phyloP scores from a whole-genome alignment of 2,113 vertebrate species.

The Macaca mulatta region DNA sequence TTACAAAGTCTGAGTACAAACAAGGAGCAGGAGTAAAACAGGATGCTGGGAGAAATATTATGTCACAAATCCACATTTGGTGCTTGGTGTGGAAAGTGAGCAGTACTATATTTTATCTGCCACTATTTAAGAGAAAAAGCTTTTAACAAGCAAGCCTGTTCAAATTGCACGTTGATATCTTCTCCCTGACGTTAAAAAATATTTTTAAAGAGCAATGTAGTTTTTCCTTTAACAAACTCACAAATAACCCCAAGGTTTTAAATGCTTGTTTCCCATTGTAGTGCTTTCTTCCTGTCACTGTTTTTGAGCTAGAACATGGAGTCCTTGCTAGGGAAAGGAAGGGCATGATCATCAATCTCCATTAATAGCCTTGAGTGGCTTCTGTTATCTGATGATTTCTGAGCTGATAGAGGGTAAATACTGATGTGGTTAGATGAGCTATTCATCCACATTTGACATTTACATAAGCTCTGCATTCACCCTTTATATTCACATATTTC shows the following conservation, averaged over 20 bases:
- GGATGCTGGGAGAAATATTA: neutral
- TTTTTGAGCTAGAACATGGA: conserved; percentile 39
- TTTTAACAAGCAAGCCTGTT: neutral
- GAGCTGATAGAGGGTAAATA: conserved; percentile 45
- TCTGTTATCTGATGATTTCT: neutral
- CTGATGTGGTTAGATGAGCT: neutral
- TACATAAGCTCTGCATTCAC: neutral
- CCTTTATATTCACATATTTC: conserved; percentile 21
- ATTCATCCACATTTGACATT: neutral
- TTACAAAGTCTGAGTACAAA: neutral
- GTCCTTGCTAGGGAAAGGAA: conserved; percentile 42
- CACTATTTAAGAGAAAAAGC: neutral
- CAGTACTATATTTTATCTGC: neutral
- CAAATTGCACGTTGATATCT: neutral
- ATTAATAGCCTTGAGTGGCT: neutral
- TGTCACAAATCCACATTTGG: neutral
- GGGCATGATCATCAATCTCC: conserved; percentile 45
- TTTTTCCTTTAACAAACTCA: conserved; percentile 32
- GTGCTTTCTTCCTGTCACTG: conserved; percentile 36
- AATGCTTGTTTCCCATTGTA: conserved; percentile 30
- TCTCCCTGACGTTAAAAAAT: conserved; percentile 11
- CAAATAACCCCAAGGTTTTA: neutral
- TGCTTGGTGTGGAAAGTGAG: neutral
- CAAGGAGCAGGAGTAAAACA: neutral
- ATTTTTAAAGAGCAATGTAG: neutral